A percentile compares a stretch with the other conserved stretches of the same genome.
Conservation (phyloP, 2,113 vertebrate genomes). For the Hippocampus comes region DNA sequence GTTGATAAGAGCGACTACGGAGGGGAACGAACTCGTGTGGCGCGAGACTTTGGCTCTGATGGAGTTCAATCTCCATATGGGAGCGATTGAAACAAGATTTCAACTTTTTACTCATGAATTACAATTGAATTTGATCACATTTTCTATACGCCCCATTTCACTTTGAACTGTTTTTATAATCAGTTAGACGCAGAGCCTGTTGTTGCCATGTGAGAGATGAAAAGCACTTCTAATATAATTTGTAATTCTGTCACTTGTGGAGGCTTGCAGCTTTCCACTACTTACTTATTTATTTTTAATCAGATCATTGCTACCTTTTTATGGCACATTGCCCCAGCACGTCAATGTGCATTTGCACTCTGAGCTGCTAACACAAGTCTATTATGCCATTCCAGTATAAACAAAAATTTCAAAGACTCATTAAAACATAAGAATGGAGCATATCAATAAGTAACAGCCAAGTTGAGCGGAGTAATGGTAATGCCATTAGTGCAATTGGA, state of each 20-base stretch:
- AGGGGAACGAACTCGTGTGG: background rate
- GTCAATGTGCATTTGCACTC: conserved; percentile 10
- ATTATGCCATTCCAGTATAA: conserved; percentile 4
- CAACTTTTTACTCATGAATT: background rate
- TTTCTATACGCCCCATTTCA: background rate
- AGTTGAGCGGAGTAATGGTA: conserved; percentile 7
- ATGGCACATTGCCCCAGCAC: conserved; percentile 11
- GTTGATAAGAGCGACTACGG: background rate
- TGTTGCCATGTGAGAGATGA: background rate
- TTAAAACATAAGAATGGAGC: conserved; percentile 3
- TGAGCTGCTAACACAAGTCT: background rate
- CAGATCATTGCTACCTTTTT: conserved; percentile 10
- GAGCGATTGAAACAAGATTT: background rate
- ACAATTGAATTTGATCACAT: background rate
- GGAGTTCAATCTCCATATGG: background rate
- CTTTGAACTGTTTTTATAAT: background rate
- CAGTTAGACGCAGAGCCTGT: background rate
- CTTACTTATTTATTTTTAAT: conserved; percentile 17
- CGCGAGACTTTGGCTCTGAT: background rate
- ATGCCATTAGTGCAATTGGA: background rate
- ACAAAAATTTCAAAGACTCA: background rate
- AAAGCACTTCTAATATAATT: background rate
- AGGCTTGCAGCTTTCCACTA: background rate
- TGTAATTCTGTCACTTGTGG: conserved; percentile 3
- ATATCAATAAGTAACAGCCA: background rate